phyloP scores from a whole-genome alignment of 2,888 invertebrate species.

The Torymus aiolomorphi region DNA sequence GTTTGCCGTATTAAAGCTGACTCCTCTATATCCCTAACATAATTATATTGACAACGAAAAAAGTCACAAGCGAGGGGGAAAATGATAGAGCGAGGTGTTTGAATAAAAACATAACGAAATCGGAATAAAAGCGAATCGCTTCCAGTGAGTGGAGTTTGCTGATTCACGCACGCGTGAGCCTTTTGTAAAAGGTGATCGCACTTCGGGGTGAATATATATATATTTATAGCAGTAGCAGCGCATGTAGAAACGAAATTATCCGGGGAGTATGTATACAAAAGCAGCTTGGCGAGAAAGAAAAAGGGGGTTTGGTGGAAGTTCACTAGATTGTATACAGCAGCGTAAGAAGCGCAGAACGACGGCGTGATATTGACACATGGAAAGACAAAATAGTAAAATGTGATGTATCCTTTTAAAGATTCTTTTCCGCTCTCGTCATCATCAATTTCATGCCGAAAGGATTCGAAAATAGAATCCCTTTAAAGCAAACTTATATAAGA shows the following conservation, averaged over 20 bases:
- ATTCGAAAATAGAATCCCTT: no score
- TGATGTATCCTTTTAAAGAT: no score
- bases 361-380: slow-evolving; percentile 22
- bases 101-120: slow-evolving; percentile 18
- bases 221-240: slow-evolving; percentile 3
- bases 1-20: slow-evolving; percentile 32
- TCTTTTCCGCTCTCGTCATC: no score
- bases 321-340: slow-evolving; percentile 45
- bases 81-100: slow-evolving; percentile 16
- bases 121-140: slow-evolving; percentile 49
- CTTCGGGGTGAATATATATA: slow-evolving; percentile 1
- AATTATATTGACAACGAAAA: not conserved
- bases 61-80: slow-evolving; percentile 20
- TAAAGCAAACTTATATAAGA: no score
- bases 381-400: slow-evolving; percentile 27
- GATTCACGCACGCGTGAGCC: slow-evolving; percentile 45
- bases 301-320: slow-evolving; percentile 11
- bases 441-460: no score
- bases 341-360: slow-evolving; percentile 44
- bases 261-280: slow-evolving; percentile 27
- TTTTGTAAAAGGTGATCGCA: slow-evolving; percentile 30
- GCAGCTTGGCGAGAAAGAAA: slow-evolving; percentile 43
- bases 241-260: slow-evolving; percentile 28
- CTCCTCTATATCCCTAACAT: slow-evolving; percentile 30
- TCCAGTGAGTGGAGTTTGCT: slow-evolving; percentile 49